phyloP scores from a whole-genome alignment of 2,888 invertebrate genomes.

The Galeopsomyia nigrocyanea region DNA sequence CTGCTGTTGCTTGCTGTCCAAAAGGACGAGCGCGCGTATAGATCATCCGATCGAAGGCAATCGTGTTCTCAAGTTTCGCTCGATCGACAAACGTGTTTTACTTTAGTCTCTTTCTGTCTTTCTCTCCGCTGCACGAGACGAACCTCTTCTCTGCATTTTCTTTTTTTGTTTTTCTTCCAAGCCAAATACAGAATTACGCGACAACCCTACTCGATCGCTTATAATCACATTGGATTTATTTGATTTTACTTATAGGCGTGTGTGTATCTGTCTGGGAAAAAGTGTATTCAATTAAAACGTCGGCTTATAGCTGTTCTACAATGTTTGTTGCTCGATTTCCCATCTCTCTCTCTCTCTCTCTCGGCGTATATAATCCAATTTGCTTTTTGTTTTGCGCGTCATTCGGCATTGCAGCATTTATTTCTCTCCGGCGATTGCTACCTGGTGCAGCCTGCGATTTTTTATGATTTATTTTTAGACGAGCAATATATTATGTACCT shows the following conservation, averaged over 20 bases:
- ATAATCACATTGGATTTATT: constrained; percentile 33
- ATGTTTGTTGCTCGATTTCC: constrained; percentile 1
- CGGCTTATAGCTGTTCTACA: constrained; percentile 15
- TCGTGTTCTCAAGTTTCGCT: constrained; percentile 59
- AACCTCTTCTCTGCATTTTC: constrained; percentile 36
- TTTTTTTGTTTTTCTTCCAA: constrained; percentile 35
- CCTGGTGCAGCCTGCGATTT: too few species aligned
- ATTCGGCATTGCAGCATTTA: too few species aligned
- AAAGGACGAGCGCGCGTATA: constrained; percentile 44
- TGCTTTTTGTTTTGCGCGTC: constrained; percentile 11
- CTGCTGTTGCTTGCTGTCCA: constrained; percentile 38
- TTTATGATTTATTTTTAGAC: too few species aligned
- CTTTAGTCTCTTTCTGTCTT: constrained; percentile 1
- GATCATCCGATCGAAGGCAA: constrained; percentile 60
- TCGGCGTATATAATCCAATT: constrained; percentile 19
- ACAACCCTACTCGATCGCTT: constrained; percentile 22
- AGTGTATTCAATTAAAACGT: constrained; percentile 44
- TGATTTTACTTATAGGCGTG: neutral
- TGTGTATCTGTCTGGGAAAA: constrained; percentile 2
- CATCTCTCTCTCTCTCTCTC: neutral
- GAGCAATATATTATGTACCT: too few species aligned
- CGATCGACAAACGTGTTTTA: constrained; percentile 54
- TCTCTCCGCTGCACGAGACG: too few species aligned
- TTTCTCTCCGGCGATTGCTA: too few species aligned
- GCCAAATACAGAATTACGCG: constrained; percentile 47